Percentiles rank a stretch among this genome's conserved stretches.
These are phyloP conservation scores for Gastracanthus pulcherrimus DNA, from an alignment of 2,888 invertebrate genomes.

Conservation along the genomic window DNA sequence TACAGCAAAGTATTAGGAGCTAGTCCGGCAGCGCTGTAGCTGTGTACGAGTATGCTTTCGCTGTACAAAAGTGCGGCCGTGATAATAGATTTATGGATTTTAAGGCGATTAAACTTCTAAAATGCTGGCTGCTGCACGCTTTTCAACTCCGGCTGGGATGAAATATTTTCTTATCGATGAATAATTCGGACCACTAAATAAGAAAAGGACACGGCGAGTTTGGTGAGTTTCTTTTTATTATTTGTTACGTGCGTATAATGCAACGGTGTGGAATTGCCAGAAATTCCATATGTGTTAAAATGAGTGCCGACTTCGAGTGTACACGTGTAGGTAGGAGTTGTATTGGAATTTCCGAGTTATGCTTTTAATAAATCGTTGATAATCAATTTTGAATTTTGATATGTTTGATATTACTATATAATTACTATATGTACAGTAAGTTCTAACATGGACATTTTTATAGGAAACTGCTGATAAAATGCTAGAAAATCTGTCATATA, in stretches of 20 bases:
- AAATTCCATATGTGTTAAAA: too few species aligned
- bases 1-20: conserved; percentile 36
- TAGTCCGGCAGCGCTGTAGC: too few species aligned
- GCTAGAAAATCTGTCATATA: too few species aligned
- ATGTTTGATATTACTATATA: too few species aligned
- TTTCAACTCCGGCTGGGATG: neutral
- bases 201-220: neutral
- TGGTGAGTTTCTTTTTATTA: neutral
- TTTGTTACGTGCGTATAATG: neutral
- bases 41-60: neutral
- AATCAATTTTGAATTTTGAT: too few species aligned
- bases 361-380: neutral
- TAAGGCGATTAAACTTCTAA: conserved; percentile 41
- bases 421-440: too few species aligned
- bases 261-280: neutral
- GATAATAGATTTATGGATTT: conserved; percentile 44
- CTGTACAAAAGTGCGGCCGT: conserved; percentile 23
- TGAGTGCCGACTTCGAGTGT: too few species aligned
- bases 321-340: neutral
- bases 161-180: conserved; percentile 35
- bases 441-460: too few species aligned
- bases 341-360: neutral
- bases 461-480: too few species aligned
- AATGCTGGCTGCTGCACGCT: neutral
- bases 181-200: conserved; percentile 19